A percentile compares a stretch with the other conserved stretches of the same genome.
phyloP scores from a whole-genome alignment of 2,888 invertebrate species.

The Ennomos fuscantarius region DNA sequence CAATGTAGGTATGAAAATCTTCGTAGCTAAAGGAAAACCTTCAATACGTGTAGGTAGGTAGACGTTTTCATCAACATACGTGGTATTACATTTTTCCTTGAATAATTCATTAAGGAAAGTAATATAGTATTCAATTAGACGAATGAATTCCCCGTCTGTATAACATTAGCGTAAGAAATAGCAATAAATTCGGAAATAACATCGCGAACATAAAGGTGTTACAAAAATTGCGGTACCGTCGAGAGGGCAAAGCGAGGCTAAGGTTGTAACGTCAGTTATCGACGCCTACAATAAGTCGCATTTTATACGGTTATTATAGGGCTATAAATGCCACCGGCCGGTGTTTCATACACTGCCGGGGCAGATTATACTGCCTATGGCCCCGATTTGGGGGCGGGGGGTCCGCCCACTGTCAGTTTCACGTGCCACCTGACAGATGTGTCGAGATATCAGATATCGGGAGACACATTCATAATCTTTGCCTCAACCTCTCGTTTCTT shows the following conservation, averaged over 20 bases:
- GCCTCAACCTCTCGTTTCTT: slow-evolving; percentile 75
- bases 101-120: slow-evolving; percentile 43
- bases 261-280: slow-evolving; percentile 80
- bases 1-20: slow-evolving; percentile 14
- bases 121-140: slow-evolving; percentile 52
- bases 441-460: slow-evolving; percentile 83
- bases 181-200: slow-evolving; percentile 54
- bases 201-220: slow-evolving; percentile 49
- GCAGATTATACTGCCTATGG: slow-evolving; percentile 80
- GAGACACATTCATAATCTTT: slow-evolving; percentile 84
- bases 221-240: slow-evolving; percentile 56
- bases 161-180: slow-evolving; percentile 48
- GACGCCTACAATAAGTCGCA: slow-evolving; percentile 84
- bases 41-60: slow-evolving; percentile 33
- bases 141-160: slow-evolving; percentile 48
- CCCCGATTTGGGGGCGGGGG: slow-evolving; percentile 59
- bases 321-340: slow-evolving; percentile 84
- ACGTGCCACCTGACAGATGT: slow-evolving; percentile 82
- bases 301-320: slow-evolving; percentile 86
- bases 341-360: slow-evolving; percentile 82
- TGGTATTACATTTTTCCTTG: slow-evolving; percentile 33
- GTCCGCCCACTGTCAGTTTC: slow-evolving; percentile 76
- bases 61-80: slow-evolving; percentile 35
- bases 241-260: slow-evolving; percentile 65
- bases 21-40: slow-evolving; percentile 41